These are phyloP conservation scores for Oplegnathus fasciatus DNA, from an alignment of 2,113 vertebrate genomes.

Conservation along the genomic window DNA sequence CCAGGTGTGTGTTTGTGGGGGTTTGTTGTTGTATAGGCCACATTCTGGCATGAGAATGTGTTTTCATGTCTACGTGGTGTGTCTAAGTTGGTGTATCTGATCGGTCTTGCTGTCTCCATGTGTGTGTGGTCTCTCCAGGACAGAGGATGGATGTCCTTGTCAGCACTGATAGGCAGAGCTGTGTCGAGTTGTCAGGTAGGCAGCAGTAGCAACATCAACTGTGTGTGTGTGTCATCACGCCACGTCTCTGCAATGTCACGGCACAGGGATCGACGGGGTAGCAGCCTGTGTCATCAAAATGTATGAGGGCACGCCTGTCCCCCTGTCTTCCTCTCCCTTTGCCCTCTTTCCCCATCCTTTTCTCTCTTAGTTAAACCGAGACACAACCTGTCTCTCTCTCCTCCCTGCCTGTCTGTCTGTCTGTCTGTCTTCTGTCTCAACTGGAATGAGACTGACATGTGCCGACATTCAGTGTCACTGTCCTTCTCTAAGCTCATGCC, in stretches of 20 bases:
- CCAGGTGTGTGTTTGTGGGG: conserved; percentile 1
- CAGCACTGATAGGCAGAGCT: conserved; percentile 55
- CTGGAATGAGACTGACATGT: conserved; percentile 41
- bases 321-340: conserved; percentile 16
- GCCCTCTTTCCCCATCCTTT: background rate
- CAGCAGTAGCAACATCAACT: conserved; percentile 30
- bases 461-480: conserved; percentile 23
- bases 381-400: background rate
- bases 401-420: background rate
- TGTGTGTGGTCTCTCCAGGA: conserved; percentile 50
- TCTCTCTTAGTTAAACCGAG: background rate
- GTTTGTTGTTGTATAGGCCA: background rate
- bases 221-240: conserved; percentile 10
- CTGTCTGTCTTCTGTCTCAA: conserved; percentile 21
- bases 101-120: background rate
- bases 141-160: conserved; percentile 68
- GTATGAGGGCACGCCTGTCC: conserved; percentile 33
- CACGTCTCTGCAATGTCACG: conserved; percentile 53
- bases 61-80: background rate
- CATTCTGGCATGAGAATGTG: background rate
- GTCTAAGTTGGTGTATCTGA: conserved; percentile 7
- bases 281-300: conserved; percentile 59
- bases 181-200: conserved; percentile 52
- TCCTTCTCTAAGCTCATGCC: conserved; percentile 33
- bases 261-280: conserved; percentile 36